Percentiles rank a stretch among this genome's conserved stretches.
Conservation (phyloP, 2,797 vertebrate genomes). For the Rhodeus uyekii region DNA sequence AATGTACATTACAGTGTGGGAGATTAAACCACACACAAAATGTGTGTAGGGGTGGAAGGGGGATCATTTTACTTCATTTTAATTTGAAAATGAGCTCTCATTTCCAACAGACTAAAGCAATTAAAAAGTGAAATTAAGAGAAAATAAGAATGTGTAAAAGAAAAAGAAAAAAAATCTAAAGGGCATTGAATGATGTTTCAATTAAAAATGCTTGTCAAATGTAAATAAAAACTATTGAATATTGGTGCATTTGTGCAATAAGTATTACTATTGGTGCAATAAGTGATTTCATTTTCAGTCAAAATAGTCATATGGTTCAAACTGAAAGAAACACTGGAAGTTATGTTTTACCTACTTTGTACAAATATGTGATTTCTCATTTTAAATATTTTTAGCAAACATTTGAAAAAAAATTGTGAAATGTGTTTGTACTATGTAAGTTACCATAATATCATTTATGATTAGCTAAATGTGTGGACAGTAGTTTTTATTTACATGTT, state of each 20-base stretch:
- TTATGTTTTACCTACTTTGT: not conserved
- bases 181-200: not conserved
- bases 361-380: not conserved
- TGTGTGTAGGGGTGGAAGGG: not conserved
- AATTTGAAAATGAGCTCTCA: not conserved
- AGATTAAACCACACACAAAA: constrained; percentile 22
- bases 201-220: not conserved
- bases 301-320: not conserved
- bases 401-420: not conserved
- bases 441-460: not conserved
- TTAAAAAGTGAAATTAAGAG: not conserved
- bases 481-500: not conserved
- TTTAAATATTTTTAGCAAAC: not conserved
- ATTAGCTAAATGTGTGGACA: not conserved
- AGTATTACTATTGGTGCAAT: too few relatives aligned
- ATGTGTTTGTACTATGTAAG: not conserved
- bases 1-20: constrained; percentile 11
- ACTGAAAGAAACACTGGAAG: not conserved
- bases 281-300: too few relatives aligned
- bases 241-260: not conserved
- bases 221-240: not conserved
- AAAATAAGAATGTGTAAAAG: not conserved
- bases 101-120: not conserved
- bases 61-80: not conserved
- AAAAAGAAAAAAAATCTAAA: not conserved